A percentile compares a stretch with the other conserved stretches of the same genome.
phyloP scores from a whole-genome alignment of 2,113 vertebrate genomes.

The Mastomys coucha region DNA sequence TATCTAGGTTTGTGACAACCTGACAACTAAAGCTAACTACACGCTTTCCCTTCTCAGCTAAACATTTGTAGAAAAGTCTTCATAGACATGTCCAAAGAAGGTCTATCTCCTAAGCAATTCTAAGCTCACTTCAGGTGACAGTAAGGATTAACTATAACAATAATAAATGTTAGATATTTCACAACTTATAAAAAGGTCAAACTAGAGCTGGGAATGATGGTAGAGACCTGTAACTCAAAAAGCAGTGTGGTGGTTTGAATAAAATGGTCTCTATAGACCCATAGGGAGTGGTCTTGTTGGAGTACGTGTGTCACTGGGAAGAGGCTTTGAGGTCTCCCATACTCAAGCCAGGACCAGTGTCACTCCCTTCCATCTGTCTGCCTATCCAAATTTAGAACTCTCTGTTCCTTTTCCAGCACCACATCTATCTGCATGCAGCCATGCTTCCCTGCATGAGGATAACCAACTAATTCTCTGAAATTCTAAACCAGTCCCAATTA shows the following conservation, averaged over 20 bases:
- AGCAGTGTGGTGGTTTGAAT: not conserved
- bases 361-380: not conserved
- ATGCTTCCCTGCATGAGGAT: not conserved
- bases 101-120: not conserved
- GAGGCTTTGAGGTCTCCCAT: not conserved
- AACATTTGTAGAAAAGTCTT: not conserved
- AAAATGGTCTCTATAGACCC: not conserved
- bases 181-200: not conserved
- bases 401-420: not conserved
- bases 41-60: not conserved
- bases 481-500: not conserved
- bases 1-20: not conserved
- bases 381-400: not conserved
- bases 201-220: not conserved
- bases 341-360: not conserved
- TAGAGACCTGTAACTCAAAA: not conserved
- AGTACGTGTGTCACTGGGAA: not conserved
- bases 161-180: not conserved
- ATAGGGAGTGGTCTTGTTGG: not conserved
- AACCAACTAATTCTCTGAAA: not conserved
- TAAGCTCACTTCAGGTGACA: not conserved
- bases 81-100: not conserved
- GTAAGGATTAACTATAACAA: not conserved
- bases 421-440: not conserved
- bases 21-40: not conserved